Evolutionary conservation across 2,797 vertebrate genomes (phyloP).

Genomic region (Alosa sapidissima): DNA sequence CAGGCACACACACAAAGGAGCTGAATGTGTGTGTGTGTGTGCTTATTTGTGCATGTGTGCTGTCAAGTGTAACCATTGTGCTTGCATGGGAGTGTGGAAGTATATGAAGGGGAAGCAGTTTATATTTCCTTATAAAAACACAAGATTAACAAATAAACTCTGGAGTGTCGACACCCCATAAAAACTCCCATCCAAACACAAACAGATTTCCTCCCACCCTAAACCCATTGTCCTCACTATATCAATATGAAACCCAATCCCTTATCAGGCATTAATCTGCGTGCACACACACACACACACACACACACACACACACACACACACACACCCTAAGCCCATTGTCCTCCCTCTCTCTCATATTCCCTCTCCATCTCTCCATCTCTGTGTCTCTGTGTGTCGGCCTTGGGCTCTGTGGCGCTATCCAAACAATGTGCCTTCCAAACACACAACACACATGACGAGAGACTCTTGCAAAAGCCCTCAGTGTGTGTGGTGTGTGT

Average conservation of each 20-base stretch:
- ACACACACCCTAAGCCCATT: background rate
- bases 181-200: background rate
- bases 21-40: conserved; percentile 7
- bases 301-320: background rate
- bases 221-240: background rate
- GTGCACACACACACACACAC: too few relatives aligned
- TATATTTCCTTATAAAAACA: background rate
- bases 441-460: background rate
- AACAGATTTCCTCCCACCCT: background rate
- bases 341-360: background rate
- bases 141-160: background rate
- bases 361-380: conserved; percentile 57
- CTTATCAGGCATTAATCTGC: too few relatives aligned
- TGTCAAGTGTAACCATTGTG: too few relatives aligned
- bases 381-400: background rate
- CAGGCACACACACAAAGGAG: background rate
- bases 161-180: background rate
- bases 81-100: too few relatives aligned
- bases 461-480: background rate
- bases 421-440: background rate
- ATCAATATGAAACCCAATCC: too few relatives aligned
- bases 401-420: background rate
- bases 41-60: background rate
- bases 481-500: background rate
- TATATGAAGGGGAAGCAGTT: background rate